Evolutionary conservation across 2,797 vertebrate genomes (phyloP), one percentile per base, ranked within the genome.

Genomic region (Ctenopoma multispine): DNA sequence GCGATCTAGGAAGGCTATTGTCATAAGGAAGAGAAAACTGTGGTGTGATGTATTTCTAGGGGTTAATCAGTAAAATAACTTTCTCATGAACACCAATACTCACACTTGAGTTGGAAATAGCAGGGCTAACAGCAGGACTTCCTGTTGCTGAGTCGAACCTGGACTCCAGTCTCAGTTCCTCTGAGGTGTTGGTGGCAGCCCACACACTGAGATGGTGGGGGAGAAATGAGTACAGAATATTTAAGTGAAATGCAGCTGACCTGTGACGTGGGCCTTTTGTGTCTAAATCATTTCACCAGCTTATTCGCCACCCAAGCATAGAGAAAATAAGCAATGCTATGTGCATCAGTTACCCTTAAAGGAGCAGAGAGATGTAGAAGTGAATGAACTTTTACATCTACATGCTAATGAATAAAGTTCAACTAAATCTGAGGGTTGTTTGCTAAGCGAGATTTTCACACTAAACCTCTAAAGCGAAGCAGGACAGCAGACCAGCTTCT

Each of bases 81-180:
- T 4, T 56, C 10, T 69, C 8, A n/a, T 43, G 44, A 38, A 34
- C 76, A 61, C 47, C 34, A 27, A 23, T 68, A 85, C 92, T 93
- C 95, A 97, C 97, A 95, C 95, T 96, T 93, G 91, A 95, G 91
- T 92, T 94, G 90, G 94, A 95, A 84, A 95, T 96, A 96, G 94
- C 97, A 97, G 93, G 88, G 79, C 14, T 97, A 95, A 89, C 97
- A 98, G 94, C 94, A 95, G 69, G 97, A 95, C 66, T 95, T 95
- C 81, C 91, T 61, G 90, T 96, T 95, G 92, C 93, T 81, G 92
- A 98, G 95, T 84, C 95, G 90, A 85, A 98, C 96, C 94, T 96
- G 95, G 40, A 95, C 94, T 93, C 96, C 95, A 4, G 92, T 89
- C 61, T 92, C 89, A 60, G 94, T 93, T 85, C 95, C 95, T 77